Base-by-base conservation (phyloP, 2,797 vertebrate genomes). In the Erpetoichthys calabaricus region DNA sequence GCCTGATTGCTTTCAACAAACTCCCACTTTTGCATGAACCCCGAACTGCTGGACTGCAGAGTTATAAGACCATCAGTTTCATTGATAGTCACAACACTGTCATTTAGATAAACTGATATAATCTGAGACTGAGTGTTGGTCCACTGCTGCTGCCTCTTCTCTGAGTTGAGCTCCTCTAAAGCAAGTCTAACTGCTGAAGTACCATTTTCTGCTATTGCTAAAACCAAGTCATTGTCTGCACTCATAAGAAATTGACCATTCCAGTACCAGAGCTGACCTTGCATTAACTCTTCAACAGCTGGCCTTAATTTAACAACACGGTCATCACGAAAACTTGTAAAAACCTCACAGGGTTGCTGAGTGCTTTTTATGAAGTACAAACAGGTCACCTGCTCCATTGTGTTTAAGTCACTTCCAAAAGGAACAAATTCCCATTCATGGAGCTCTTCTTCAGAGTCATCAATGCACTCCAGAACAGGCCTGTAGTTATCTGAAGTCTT, bases 321-420 rank as follows among this genome's bases (percentile, higher is more conserved):
- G 8, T 45, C 56, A 5, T 60, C 59, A 42, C 59, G 53, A 55
- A 56, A 60, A 7, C 53, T 54, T 44, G 59, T 60, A 53, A 60
- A 47, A 50, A 60, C 59, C 45, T 56, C 45, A 50, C 59, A 60
- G 6, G 59, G 8, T 5, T 45, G 53, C n/a, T 60, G 45, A 25
- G 8, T 44, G 9, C 47, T 60, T 60, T 45, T 60, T 47, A 60
- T 60, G 59, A 60, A 56, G 44, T 60, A 60, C 9, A 56, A 46
- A 44, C 59, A 56, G 42, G 46, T 47, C 6, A 60, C 42, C 46
- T 8, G 50, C 25, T 60, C 59, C 59, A 60, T 56, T 44, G 42
- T 56, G 7, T n/a, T 44, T 43, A 60, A 60, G 7, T 47, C 59
- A 44, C 44, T 60, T 47, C 59, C 53, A 50, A 60, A 60, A 6